These are phyloP conservation scores for Varanus komodoensis DNA, from an alignment of 2,113 vertebrate species.

Conservation along the genomic window DNA sequence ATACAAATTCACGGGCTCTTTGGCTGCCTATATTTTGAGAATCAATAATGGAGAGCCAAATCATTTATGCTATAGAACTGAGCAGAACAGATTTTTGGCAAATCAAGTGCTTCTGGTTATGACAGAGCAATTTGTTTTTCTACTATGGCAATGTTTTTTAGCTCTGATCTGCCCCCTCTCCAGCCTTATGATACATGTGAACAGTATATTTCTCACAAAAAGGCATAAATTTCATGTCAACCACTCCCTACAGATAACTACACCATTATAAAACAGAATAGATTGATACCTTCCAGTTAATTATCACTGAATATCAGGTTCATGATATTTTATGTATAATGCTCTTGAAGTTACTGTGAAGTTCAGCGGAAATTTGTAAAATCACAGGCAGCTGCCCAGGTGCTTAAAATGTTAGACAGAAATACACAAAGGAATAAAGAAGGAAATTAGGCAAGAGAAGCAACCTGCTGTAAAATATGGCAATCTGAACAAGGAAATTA, in stretches of 20 bases:
- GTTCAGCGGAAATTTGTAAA: neutral
- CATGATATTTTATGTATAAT: neutral
- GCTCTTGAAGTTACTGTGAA: neutral
- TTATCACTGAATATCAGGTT: neutral
- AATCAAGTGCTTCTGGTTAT: neutral
- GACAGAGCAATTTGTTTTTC: conserved; percentile 32
- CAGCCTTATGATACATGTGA: neutral
- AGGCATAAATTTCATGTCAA: conserved; percentile 24
- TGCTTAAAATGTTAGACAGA: neutral
- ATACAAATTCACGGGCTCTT: too few species aligned
- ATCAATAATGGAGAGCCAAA: too few species aligned
- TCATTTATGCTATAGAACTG: neutral
- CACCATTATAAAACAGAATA: conserved; percentile 41
- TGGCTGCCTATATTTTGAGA: too few species aligned
- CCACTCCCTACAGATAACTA: conserved; percentile 11
- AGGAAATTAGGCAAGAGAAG: neutral
- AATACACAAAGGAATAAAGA: neutral
- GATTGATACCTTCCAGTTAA: conserved; percentile 7
- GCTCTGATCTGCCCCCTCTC: neutral
- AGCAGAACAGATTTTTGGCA: neutral
- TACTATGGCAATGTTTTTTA: neutral
- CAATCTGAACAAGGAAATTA: neutral
- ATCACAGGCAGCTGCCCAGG: neutral
- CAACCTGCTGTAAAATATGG: too few species aligned
- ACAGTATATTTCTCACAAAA: conserved; percentile 29